Percentiles rank a stretch among this genome's conserved stretches.
These are phyloP conservation scores for Philereme vetulata DNA, from an alignment of 2,888 invertebrate species.

Conservation along the genomic window DNA sequence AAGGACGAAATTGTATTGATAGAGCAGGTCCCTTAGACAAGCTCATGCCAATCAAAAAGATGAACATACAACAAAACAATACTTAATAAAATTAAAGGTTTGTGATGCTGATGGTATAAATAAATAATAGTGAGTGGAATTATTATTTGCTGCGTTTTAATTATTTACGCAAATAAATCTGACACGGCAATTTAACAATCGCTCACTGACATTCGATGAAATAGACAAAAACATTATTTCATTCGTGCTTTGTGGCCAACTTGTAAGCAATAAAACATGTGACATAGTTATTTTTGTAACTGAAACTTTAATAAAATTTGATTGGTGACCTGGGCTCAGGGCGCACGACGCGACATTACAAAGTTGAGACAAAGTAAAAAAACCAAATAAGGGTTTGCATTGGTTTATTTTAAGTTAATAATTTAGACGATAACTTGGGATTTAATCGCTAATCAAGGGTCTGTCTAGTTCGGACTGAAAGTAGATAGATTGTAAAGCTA, in stretches of 20 bases:
- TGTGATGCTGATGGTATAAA: too few species aligned
- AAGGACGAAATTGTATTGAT: constrained; percentile 15
- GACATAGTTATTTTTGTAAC: constrained; percentile 24
- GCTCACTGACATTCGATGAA: constrained; percentile 13
- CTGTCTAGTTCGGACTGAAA: too few species aligned
- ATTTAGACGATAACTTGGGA: too few species aligned
- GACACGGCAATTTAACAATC: background rate
- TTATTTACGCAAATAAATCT: background rate
- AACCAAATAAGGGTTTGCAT: too few species aligned
- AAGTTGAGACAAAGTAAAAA: too few species aligned
- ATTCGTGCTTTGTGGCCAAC: constrained; percentile 16
- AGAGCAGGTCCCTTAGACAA: background rate
- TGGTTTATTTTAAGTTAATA: too few species aligned
- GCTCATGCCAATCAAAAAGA: background rate
- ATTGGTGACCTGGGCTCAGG: constrained; percentile 6
- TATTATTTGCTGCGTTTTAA: background rate
- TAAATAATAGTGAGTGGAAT: too few species aligned
- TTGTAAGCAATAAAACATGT: constrained; percentile 8
- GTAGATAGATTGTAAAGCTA: too few species aligned
- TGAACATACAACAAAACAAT: too few species aligned
- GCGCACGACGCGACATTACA: too few species aligned
- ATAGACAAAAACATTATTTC: constrained; percentile 11
- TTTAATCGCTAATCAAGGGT: too few species aligned
- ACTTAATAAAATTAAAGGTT: too few species aligned
- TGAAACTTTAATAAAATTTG: constrained; percentile 12